These are phyloP conservation scores for Aphodius sticticus DNA, from an alignment of 2,888 invertebrate species.

Conservation along the genomic window DNA sequence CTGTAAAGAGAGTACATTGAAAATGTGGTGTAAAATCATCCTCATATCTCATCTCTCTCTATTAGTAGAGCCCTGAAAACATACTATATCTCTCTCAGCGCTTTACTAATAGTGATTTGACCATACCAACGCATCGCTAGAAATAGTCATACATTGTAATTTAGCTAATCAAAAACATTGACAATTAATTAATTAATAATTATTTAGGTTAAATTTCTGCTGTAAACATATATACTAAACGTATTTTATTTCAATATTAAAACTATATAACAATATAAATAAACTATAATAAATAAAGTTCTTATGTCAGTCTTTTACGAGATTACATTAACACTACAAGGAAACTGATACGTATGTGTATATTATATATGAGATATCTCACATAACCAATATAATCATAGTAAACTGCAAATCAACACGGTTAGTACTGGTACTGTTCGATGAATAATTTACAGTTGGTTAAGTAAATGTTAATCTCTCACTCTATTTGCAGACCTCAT, in stretches of 20 bases:
- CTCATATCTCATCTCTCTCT: no score
- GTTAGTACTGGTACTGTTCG: background rate
- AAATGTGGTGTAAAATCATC: no score
- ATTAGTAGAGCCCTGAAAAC: no score
- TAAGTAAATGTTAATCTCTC: background rate
- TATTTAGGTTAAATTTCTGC: background rate
- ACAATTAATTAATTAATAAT: no score
- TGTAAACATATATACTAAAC: background rate
- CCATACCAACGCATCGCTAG: no score
- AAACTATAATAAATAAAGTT: conserved; percentile 10
- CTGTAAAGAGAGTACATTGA: no score
- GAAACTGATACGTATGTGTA: background rate
- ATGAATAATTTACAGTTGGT: background rate
- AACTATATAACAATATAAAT: conserved; percentile 9
- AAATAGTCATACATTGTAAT: no score
- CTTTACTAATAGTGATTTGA: no score
- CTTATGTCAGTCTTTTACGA: conserved; percentile 28
- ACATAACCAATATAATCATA: background rate
- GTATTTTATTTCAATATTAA: conserved; percentile 13
- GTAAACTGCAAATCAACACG: background rate
- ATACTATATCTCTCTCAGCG: no score
- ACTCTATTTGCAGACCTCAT: conserved; percentile 6
- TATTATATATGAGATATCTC: background rate
- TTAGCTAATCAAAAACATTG: no score
- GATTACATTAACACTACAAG: conserved; percentile 11